Conservation (phyloP, 2,113 vertebrate species). For the Oreochromis tanganicae region DNA sequence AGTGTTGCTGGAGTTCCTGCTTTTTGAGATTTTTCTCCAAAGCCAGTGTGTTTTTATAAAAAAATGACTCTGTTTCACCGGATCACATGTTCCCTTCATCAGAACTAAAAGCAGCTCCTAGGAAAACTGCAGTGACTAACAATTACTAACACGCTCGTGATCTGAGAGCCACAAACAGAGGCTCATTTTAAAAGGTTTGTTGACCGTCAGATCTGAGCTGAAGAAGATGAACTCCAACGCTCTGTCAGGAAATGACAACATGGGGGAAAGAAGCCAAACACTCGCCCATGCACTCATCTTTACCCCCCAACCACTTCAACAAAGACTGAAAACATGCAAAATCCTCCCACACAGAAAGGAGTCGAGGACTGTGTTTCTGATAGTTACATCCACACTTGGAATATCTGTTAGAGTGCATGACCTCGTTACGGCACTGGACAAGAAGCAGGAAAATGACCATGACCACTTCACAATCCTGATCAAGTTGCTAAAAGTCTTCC, state of each 20-base stretch:
- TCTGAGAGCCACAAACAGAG: neutral
- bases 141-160: accelerated
- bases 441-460: neutral
- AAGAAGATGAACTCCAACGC: neutral
- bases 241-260: neutral
- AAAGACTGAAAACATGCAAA: neutral
- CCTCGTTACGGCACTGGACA: neutral
- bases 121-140: neutral
- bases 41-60: neutral
- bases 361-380: neutral
- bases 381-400: neutral
- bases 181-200: neutral
- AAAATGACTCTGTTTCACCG: accelerated
- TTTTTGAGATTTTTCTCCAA: neutral
- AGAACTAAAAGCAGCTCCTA: neutral
- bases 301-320: neutral
- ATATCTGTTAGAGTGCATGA: neutral
- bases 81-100: neutral
- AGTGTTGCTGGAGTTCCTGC: too few species aligned
- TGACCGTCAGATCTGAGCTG: neutral
- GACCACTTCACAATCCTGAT: neutral
- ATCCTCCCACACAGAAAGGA: neutral
- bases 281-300: neutral
- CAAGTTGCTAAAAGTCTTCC: neutral
- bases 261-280: neutral